Evolutionary conservation across 2,888 invertebrate species (phyloP), one percentile per base, ranked within the genome.

Genomic region (Melinaea menophilus): DNA sequence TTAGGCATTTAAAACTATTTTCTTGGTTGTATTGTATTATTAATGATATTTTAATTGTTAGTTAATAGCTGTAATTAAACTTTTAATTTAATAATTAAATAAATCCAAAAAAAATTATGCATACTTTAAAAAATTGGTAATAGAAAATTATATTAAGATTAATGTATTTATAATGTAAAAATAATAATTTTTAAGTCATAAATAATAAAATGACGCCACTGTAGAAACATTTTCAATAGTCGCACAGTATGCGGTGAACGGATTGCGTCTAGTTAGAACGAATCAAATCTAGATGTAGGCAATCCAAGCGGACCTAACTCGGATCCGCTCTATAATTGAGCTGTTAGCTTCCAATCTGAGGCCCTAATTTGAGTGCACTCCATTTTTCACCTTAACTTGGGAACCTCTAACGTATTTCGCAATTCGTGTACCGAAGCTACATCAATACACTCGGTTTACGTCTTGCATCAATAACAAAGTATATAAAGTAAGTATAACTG

Each of bases 231-330:
- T 84, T 86, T 86, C 86, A 88, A 85, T 86, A 82, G 80, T 81
- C 77, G 79, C 78, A 77, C 82, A 78, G 79, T 78, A 77, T 79
- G 82, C 82, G 79, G 84, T 83, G 82, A 87, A 83, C 84, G 82
- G 82, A 82, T 84, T 82, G 86, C 80, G 80, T 84, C 85, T 85
- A 85, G 83, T 85, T 86, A 84, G 81, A 83, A 85, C 79, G 82
- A 86, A 84, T 85, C 84, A 85, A 84, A 85, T 87, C 86, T 83
- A 84, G 84, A 86, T 84, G 69, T 64, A 63, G 66, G 64, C 64
- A 58, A 68, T 51, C 66, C 56, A 55, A 65, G 63, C 58, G 47
- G 47, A 60, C 59, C 57, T 66, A 66, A 59, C 65, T 66, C 66
- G 63, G 12, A 62, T 60, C 55, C 75, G 74, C 74, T 72, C 75